These are phyloP conservation scores for Arctocebus calabarensis DNA, from an alignment of 2,797 vertebrate species.

Conservation along the genomic window DNA sequence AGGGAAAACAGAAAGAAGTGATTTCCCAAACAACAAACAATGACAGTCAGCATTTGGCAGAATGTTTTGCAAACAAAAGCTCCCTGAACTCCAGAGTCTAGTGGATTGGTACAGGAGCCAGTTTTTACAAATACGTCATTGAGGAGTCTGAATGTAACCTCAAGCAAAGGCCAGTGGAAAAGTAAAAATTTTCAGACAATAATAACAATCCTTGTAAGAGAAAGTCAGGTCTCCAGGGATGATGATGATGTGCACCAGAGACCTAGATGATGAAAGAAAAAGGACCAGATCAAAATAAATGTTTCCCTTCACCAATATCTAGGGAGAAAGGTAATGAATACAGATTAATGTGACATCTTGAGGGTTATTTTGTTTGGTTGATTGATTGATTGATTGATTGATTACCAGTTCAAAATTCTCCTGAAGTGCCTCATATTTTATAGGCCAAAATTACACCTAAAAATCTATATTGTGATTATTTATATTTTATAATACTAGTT, in stretches of 20 bases:
- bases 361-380: not conserved
- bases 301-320: not conserved
- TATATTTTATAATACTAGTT: not conserved
- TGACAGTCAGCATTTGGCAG: not conserved
- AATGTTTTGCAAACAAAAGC: not conserved
- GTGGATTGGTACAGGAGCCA: not conserved
- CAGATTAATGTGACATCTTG: not conserved
- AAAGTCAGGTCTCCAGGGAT: not conserved
- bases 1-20: not conserved
- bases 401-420: slow-evolving; percentile 22
- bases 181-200: not conserved
- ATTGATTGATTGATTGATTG: not conserved
- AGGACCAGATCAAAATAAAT: not conserved
- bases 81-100: not conserved
- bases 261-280: not conserved
- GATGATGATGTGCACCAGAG: not conserved
- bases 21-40: not conserved
- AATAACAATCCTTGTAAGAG: not conserved
- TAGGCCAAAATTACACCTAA: not conserved
- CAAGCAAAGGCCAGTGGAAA: not conserved
- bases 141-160: not conserved
- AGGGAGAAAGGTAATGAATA: not conserved
- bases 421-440: not conserved
- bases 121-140: not conserved
- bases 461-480: not conserved